phyloP scores from a whole-genome alignment of 2,888 invertebrate genomes.

The Conops quadrifasciatus region DNA sequence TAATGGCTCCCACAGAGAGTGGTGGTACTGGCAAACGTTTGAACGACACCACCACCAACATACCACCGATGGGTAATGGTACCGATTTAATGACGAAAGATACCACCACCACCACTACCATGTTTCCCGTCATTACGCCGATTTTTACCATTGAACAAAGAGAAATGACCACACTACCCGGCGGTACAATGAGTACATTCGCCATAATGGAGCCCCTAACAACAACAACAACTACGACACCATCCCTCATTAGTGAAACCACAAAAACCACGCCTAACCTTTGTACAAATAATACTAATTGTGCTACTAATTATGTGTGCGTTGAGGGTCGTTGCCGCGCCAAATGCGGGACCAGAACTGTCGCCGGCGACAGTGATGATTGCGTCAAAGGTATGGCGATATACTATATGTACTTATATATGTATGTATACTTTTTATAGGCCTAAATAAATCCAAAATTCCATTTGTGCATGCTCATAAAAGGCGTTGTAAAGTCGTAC shows the following conservation, averaged over 20 bases:
- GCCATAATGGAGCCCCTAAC: constrained; percentile 50
- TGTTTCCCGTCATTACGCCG: constrained; percentile 46
- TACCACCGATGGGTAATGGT: constrained; percentile 39
- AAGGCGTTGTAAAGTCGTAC: no score
- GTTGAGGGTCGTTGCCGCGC: constrained; percentile 68
- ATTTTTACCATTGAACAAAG: constrained; percentile 43
- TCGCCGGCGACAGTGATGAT: constrained; percentile 40
- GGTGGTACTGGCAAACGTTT: constrained; percentile 8
- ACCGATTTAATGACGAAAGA: constrained; percentile 36
- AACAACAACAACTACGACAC: constrained; percentile 38
- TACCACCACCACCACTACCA: constrained; percentile 44
- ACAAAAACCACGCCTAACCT: constrained; percentile 55
- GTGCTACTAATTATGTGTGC: constrained; percentile 71
- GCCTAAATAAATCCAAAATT: background rate
- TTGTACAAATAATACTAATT: constrained; percentile 71
- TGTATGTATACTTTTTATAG: background rate
- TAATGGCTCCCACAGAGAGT: constrained; percentile 42
- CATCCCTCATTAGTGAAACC: constrained; percentile 38
- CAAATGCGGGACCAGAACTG: constrained; percentile 48
- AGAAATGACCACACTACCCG: constrained; percentile 52
- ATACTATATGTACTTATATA: background rate
- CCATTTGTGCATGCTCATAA: no score
- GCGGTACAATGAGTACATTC: constrained; percentile 50
- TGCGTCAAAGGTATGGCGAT: constrained; percentile 62
- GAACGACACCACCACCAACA: constrained; percentile 30